A percentile compares a stretch with the other conserved stretches of the same genome.
Evolutionary conservation across 2,888 invertebrate species (phyloP).

Genomic region (Linhomoeus sp.): DNA sequence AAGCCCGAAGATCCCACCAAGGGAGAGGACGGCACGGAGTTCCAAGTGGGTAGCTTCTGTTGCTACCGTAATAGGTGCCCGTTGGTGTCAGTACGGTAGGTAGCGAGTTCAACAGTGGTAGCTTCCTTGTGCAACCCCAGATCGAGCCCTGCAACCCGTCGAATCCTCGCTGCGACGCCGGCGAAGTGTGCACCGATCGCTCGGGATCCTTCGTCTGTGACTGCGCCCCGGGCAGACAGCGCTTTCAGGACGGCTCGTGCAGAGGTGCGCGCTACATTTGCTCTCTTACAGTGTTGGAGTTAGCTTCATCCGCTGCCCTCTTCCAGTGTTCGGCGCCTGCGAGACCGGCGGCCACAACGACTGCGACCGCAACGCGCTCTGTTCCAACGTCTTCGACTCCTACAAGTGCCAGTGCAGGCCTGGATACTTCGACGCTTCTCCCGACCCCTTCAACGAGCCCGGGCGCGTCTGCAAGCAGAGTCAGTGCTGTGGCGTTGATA

Average conservation of each 20-base stretch:
- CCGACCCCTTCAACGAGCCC: conserved; percentile 13
- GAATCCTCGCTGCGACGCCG: conserved; percentile 11
- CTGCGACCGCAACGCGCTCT: conserved; percentile 21
- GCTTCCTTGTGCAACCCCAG: too few species aligned
- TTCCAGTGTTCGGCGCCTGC: conserved; percentile 18
- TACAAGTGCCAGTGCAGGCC: conserved; percentile 22
- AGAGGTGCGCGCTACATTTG: conserved; percentile 8
- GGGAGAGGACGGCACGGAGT: too few species aligned
- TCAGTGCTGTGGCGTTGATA: conserved; percentile 8
- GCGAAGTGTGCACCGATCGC: conserved; percentile 18
- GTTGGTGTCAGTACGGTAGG: too few species aligned
- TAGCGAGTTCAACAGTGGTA: too few species aligned
- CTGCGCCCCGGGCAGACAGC: conserved; percentile 17
- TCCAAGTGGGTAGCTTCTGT: too few species aligned
- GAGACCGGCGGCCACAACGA: conserved; percentile 10
- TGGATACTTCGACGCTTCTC: conserved; percentile 20
- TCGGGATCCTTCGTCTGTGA: conserved; percentile 17
- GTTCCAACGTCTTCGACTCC: conserved; percentile 23
- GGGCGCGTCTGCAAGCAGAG: conserved; percentile 16
- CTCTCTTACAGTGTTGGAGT: not conserved
- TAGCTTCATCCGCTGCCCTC: not conserved
- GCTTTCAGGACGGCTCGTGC: conserved; percentile 22
- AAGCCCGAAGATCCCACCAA: conserved; percentile 8
- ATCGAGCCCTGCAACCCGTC: conserved; percentile 12
- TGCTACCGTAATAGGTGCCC: too few species aligned